phyloP scores from a whole-genome alignment of 2,888 invertebrate genomes.

The Drosophila prolongata region DNA sequence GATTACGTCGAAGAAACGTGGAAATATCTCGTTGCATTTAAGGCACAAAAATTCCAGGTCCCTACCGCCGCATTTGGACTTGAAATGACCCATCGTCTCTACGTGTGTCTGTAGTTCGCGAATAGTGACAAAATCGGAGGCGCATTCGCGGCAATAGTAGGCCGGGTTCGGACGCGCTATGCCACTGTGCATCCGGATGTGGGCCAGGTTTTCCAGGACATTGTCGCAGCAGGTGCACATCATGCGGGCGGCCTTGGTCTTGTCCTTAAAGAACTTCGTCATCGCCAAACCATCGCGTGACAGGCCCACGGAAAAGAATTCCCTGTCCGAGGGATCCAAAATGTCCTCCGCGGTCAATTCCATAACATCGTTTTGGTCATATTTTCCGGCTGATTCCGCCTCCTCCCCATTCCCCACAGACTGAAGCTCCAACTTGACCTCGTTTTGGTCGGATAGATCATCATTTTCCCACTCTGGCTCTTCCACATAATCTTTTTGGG shows the following conservation, averaged over 20 bases:
- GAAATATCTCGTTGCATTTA: neutral
- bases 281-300: conserved; percentile 12
- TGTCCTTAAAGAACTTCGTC: conserved; percentile 15
- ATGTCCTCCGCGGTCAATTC: neutral
- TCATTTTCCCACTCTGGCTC: too few species aligned
- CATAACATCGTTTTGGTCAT: neutral
- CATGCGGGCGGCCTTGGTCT: conserved; percentile 4
- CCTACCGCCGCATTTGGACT: neutral
- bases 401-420: neutral
- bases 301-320: conserved; percentile 26
- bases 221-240: conserved; percentile 20
- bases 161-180: neutral
- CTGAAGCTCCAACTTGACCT: neutral
- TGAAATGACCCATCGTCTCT: neutral
- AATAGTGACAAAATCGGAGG: neutral
- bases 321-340: neutral
- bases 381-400: neutral
- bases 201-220: conserved; percentile 2
- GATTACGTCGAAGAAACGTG: conserved; percentile 5
- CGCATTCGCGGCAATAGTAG: conserved; percentile 20
- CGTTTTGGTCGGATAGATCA: neutral
- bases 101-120: neutral
- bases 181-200: conserved; percentile 10
- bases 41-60: conserved; percentile 18
- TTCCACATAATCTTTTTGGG: too few species aligned